Evolutionary conservation across 1,140 invertebrate species (phyloP), one percentile per base, ranked within the genome.

Genomic region (Saccostrea cuccullata): DNA sequence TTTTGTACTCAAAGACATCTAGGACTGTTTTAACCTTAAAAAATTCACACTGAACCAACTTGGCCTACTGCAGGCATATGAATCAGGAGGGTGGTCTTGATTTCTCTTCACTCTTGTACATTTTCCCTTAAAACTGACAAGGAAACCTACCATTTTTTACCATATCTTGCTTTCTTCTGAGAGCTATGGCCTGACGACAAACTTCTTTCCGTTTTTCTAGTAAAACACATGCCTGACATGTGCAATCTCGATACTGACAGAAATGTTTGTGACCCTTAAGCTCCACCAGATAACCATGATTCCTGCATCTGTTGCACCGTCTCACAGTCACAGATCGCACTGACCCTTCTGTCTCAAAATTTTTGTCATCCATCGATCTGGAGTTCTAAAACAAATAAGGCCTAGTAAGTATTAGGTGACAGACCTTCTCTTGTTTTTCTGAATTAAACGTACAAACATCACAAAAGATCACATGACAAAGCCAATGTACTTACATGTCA

Each of bases 211-310:
- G 47, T 23, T 83, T 83, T 26, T 82, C 77, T 36, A 87, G 17
- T n/a, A 83, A 55, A 30, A 40, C n/a, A 26, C 86, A 87, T 5
- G 73, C 82, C 5, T 83, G 40, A 20, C 86, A 87, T 12, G 73
- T 47, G 17, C 86, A 87, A 36, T 82, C 58, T 26, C 47, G 70
- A 55, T 56, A 87, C 82, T 82, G 86, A 47, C 86, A 87, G 60
- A 87, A 87, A 30, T 56, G 20, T 47, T 87, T 87, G 55, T 87
- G 86, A 20, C 86, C 86, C 26, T 87, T 97, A 26, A 99, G 96
- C 95, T 98, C 98, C 0, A 97, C 98, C 89, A 98, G 98, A 86
- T 98, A 96, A 0, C 98, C 98, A 94, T 99, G 98, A 94, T 99
- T 99, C 86, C 98, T 95, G 93, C 98, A 99, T 82, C 98, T 82